Evolutionary conservation across 2,888 invertebrate genomes (phyloP).

Genomic region (Pristionchus japonicus): DNA sequence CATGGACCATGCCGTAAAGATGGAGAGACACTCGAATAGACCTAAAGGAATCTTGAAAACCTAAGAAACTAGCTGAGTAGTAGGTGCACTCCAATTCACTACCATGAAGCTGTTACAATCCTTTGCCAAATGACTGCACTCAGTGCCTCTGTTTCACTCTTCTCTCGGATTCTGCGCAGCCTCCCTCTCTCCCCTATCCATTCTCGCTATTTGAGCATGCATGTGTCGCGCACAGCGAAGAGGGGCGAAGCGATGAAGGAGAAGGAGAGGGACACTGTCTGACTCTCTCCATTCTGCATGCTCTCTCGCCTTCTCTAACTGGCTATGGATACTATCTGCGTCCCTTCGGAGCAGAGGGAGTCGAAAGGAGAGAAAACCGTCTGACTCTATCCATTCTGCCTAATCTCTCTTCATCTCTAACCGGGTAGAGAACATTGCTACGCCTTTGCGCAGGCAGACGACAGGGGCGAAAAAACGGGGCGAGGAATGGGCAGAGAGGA

Average conservation of each 20-base stretch:
- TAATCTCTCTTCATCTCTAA: neutral
- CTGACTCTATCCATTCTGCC: neutral
- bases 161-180: neutral
- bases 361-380: neutral
- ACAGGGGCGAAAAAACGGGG: slow-evolving; percentile 16
- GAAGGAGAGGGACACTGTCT: neutral
- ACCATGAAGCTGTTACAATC: too few species aligned
- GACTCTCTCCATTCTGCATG: neutral
- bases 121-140: too few species aligned
- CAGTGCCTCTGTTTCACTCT: neutral
- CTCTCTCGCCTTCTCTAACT: neutral
- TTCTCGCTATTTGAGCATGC: slow-evolving; percentile 36
- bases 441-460: slow-evolving; percentile 4
- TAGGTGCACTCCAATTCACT: too few species aligned
- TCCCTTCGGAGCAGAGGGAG: neutral
- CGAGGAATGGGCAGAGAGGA: neutral
- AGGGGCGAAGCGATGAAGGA: neutral
- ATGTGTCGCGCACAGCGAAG: slow-evolving; percentile 23
- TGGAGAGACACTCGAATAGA: too few species aligned
- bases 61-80: too few species aligned
- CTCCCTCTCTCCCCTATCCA: slow-evolving; percentile 2
- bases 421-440: neutral
- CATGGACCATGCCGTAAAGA: too few species aligned
- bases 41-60: too few species aligned
- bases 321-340: neutral